Evolutionary conservation across 2,113 vertebrate genomes (phyloP).

Genomic region (Capreolus pygargus): DNA sequence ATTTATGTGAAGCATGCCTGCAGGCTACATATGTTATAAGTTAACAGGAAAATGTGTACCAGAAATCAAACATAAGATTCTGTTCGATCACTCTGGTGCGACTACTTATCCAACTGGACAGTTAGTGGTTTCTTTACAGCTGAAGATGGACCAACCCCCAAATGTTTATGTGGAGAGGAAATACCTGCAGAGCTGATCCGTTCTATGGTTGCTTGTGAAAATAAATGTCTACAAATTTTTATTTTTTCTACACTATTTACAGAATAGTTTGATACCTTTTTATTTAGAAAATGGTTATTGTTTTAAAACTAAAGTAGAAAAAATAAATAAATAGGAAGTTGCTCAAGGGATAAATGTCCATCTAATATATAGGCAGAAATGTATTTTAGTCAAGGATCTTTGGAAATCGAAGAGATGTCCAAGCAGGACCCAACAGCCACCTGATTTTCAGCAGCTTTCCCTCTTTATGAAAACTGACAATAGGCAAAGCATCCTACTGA

Average conservation of each 20-base stretch:
- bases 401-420: neutral
- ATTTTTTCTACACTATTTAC: neutral
- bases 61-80: conserved; percentile 80
- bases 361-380: neutral
- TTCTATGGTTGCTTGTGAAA: neutral
- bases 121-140: neutral
- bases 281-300: neutral
- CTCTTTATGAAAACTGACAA: neutral
- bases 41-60: conserved; percentile 87
- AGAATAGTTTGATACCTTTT: neutral
- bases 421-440: neutral
- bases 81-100: conserved; percentile 57
- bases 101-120: conserved; percentile 29
- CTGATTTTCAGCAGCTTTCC: neutral
- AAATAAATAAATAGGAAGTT: neutral
- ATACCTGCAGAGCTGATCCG: accelerated
- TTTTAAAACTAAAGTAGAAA: neutral
- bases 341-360: no score
- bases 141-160: conserved; percentile 8
- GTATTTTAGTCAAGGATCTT: neutral
- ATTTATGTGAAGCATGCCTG: conserved; percentile 86
- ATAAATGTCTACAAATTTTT: neutral
- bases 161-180: neutral
- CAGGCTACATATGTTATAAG: conserved; percentile 88
- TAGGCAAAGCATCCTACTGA: neutral